Conservation (phyloP, 2,888 invertebrate species). For the Callinectes sapidus region DNA sequence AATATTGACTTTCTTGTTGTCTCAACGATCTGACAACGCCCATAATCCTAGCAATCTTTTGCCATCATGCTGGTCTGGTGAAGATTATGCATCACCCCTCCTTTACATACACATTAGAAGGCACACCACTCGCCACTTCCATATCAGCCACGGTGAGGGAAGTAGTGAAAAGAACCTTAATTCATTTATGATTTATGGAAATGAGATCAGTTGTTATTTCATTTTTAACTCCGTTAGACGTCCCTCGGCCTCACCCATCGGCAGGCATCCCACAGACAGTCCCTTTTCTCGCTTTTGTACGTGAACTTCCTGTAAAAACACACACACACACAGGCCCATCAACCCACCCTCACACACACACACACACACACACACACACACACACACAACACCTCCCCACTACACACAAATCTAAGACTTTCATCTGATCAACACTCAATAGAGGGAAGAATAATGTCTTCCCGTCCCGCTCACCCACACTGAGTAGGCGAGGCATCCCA, state of each 20-base stretch:
- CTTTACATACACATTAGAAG: not conserved
- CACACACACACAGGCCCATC: not conserved
- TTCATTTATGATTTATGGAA: not conserved
- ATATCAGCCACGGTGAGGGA: not conserved
- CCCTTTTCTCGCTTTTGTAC: no score
- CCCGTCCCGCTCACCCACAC: not conserved
- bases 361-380: conserved; percentile 41
- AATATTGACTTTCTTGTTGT: not conserved
- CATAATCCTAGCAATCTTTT: not conserved
- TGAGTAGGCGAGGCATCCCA: no score
- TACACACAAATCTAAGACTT: not conserved
- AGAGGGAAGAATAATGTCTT: not conserved
- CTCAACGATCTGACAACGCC: not conserved
- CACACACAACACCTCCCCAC: conserved; percentile 29
- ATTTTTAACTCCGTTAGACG: not conserved
- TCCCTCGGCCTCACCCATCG: not conserved
- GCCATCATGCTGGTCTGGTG: not conserved
- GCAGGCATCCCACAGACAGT: not conserved
- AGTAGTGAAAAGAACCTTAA: not conserved
- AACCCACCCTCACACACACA: conserved; percentile 4
- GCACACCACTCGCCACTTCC: not conserved
- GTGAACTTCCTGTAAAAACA: not conserved
- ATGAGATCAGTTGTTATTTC: not conserved
- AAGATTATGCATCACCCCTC: not conserved
- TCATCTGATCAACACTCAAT: not conserved